Evolutionary conservation across 2,888 invertebrate species (phyloP), one percentile per base, ranked within the genome.

Genomic region (Melanostoma scalare): DNA sequence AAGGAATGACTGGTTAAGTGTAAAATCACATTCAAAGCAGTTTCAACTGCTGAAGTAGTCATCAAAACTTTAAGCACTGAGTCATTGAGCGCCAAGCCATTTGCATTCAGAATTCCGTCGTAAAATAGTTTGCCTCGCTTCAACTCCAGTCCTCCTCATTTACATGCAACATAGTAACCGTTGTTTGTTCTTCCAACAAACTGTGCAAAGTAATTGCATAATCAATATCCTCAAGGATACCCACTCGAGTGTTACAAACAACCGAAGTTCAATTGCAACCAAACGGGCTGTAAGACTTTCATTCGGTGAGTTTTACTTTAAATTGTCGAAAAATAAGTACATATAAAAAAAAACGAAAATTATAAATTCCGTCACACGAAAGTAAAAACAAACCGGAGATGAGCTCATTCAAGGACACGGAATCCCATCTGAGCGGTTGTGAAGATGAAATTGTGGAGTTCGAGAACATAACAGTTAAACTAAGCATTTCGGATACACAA

Each of bases 391-490:
- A 60, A 53, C 4, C 31, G 2, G 2, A 55, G 40, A 82, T 78
- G 78, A 65, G 10, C 46, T 35, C 71, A 8, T 60, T 48, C 2
- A 67, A 50, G 0, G 50, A 56, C 0, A 6, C 36, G 9, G 40
- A 46, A 4, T 46, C 53, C 0, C 38, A 63, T 48, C 10, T 79
- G n/a, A 73, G 52, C 8, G 73, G 63, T 10, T 74, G 74, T n/a
- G 71, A 71, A 4, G 87, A 88, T 48, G 87, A 86, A 69, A 85
- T 87, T 33, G 86, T 87, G 20, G 72, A 86, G n/a, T 86, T 82
- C 44, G 88, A 90, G 81, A 91, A 91, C 86, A 89, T 91, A 2
- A 91, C 91, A 0, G 91, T 91, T 0, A 91, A 91, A 86, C 90
- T 91, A 84, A 88, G 87, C 56, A 87, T 91, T 36, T 86, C 89